Evolutionary conservation across 2,888 invertebrate species (phyloP), one percentile per base, ranked within the genome.

Genomic region (Trichacis sp.): DNA sequence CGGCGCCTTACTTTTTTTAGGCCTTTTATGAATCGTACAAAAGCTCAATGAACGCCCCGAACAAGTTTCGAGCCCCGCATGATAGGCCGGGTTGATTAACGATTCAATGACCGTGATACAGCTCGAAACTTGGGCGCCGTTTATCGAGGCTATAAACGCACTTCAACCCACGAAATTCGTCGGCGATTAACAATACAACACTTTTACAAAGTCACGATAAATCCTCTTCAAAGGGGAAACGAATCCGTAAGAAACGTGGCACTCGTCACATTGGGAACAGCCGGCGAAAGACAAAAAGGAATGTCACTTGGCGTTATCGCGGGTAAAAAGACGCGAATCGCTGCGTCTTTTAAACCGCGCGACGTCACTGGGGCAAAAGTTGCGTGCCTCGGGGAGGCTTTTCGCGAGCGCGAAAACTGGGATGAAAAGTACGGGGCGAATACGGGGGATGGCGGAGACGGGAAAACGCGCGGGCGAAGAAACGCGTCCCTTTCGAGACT

Each of bases 401-500:
- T 49, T 40, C 49, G 45, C 54, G 43, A 29, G 3, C n/a, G 6
- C 1, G 18, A 5, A 47, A 47, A 47, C 11, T 45, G 15, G 45
- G 18, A 11, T 20, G 19, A 6, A 45, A 45, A 45, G 19, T 18
- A 45, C 4, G 19, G 45, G 20, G 45, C 19, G 18, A 47, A 24
- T 12, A 9, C 1, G 5, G 24, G 5, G n/a, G 3, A 15, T 29
- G 46, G 20, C 8, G 19, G 20, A 19, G 40, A 14, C 38, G 14
- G 4, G 38, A 4, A 14, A 18, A 42, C 15, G 42, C 17, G 14
- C 42, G 17, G 9, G 45, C 40, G 30, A 30, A 12, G 49, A 15
- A 17, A 15, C 67, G 51, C 51, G 56, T 36, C 54, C 66, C 51
- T 51, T 53, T 52, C 63, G 65, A 68, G 64, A 67, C 62, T 65